Evolutionary conservation across 1,140 invertebrate genomes (phyloP), one percentile per base, ranked within the genome.

Genomic region (Aphis gossypii): DNA sequence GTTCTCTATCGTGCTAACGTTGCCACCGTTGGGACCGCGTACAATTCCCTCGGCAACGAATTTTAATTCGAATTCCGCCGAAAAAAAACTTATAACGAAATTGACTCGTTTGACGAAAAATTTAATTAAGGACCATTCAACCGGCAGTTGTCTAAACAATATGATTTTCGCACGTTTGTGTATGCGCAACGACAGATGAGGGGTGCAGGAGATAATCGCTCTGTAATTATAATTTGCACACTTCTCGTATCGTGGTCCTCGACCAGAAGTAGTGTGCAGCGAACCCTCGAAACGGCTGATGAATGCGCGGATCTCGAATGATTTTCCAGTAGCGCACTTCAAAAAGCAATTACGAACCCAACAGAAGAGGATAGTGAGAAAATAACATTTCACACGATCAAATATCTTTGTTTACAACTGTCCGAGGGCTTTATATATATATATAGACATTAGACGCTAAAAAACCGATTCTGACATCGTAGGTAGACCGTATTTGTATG

Each of bases 311-410:
- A 90, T 60, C 54, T 90, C 54, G 54, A 93, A 93, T 83, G 30
- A 56, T 38, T 86, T 84, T 54, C 82, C 82, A 92, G 90, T 48
- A 83, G 38, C 84, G 84, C 48, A 84, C 92, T 93, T 93, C 92
- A 93, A 93, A 93, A 93, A 86, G 46, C 48, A 86, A 93, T 93
- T 93, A 86, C 35, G 44, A 2, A 25, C 68, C 41, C 68, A 35
- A 91, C 56, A 46, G n/a, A 38, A 51, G 68, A 76, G 41, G 76
- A 38, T 48, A 82, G 60, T n/a, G 90, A 48, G 76, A 46, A 56
- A 51, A 51, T 48, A 56, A 92, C 46, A 92, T 35, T 83, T 30
- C 18, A 68, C 48, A 11, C 48, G 35, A 56, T 56, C 48, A 54
- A 89, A 89, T 76, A 76, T 89, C 48, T 38, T 56, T 89, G 51